Conservation (phyloP, 2,797 vertebrate genomes). For the Loriculus beryllinus region DNA sequence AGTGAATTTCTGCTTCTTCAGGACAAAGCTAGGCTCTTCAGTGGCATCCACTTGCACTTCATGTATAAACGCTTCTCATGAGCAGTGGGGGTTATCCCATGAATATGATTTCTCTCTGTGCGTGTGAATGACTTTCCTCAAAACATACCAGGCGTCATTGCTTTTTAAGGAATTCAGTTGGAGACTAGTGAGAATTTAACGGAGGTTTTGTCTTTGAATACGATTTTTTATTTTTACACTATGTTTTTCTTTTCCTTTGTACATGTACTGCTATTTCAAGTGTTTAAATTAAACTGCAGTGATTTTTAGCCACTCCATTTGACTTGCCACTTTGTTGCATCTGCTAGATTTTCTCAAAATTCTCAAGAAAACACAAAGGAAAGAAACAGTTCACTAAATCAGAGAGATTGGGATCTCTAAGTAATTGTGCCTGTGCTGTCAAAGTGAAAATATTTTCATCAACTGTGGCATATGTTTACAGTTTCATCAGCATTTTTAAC, state of each 20-base stretch:
- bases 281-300: background rate
- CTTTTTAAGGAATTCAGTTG: background rate
- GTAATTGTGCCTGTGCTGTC: background rate
- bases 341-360: background rate
- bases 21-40: background rate
- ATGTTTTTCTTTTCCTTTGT: background rate
- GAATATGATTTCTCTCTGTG: background rate
- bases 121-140: background rate
- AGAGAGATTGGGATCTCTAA: background rate
- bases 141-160: background rate
- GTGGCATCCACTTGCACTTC: background rate
- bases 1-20: background rate
- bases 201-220: background rate
- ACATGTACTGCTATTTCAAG: background rate
- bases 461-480: background rate
- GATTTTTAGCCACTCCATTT: background rate
- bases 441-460: background rate
- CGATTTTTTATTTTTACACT: background rate
- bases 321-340: background rate
- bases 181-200: background rate
- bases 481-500: background rate
- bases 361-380: background rate
- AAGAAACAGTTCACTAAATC: background rate
- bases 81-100: background rate
- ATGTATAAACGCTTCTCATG: fast-evolving